A percentile compares a stretch with the other conserved stretches of the same genome.
Evolutionary conservation across 2,797 vertebrate genomes (phyloP).

Genomic region (Epinephelus coioides): DNA sequence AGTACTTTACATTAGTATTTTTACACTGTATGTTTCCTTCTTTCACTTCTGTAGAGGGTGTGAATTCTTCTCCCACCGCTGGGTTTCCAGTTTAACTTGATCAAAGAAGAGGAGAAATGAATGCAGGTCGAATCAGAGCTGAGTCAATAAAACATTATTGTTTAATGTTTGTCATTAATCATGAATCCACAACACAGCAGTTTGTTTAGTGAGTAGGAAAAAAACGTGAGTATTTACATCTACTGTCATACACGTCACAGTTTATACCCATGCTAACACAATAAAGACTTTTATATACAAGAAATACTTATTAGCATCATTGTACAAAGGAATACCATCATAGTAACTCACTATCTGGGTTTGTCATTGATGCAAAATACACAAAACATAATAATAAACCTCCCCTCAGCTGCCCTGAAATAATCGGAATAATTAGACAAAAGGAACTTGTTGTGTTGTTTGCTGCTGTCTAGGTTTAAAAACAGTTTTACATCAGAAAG

Average conservation of each 20-base stretch:
- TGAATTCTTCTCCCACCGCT: neutral
- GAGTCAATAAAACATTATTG: slow-evolving; percentile 82
- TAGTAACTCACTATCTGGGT: slow-evolving; percentile 83
- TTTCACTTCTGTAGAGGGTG: no score
- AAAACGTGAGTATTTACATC: slow-evolving; percentile 94
- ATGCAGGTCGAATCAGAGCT: neutral
- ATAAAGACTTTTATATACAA: slow-evolving; percentile 89
- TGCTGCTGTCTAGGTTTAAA: slow-evolving; percentile 82
- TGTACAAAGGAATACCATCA: slow-evolving; percentile 84
- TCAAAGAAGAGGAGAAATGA: slow-evolving; percentile 6
- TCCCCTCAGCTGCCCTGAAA: slow-evolving; percentile 71
- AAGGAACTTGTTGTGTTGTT: slow-evolving; percentile 42
- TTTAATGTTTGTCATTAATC: slow-evolving; percentile 91
- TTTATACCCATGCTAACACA: slow-evolving; percentile 94
- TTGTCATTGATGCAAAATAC: slow-evolving; percentile 90
- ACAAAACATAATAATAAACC: slow-evolving; percentile 87
- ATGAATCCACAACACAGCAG: slow-evolving; percentile 96
- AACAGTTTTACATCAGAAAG: slow-evolving; percentile 94
- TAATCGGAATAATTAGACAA: slow-evolving; percentile 82
- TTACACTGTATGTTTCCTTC: no score
- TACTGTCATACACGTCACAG: slow-evolving; percentile 91
- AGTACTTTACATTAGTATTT: no score
- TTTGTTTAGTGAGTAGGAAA: slow-evolving; percentile 89
- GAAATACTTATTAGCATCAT: slow-evolving; percentile 88
- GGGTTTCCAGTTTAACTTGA: neutral